Percentiles rank a stretch among this genome's conserved stretches.
These are phyloP conservation scores for Hippocampus kuda DNA, from an alignment of 2,797 vertebrate genomes.

Conservation along the genomic window DNA sequence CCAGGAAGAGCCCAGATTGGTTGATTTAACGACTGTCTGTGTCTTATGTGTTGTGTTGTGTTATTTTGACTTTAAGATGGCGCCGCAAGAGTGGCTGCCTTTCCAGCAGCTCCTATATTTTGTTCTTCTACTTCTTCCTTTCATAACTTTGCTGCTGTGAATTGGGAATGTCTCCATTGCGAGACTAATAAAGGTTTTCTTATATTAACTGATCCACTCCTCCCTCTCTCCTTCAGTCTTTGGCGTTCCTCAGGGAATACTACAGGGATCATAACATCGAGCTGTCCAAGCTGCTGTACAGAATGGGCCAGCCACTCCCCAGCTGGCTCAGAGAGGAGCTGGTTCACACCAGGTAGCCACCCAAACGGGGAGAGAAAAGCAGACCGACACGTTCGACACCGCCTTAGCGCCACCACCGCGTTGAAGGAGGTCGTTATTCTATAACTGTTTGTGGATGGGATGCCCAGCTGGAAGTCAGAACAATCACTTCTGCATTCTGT, in stretches of 20 bases:
- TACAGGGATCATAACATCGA: constrained; percentile 97
- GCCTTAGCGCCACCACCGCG: constrained; percentile 7
- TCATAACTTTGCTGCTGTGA: too few relatives aligned
- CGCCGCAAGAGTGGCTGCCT: too few relatives aligned
- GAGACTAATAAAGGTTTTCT: neutral
- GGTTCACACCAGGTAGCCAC: constrained; percentile 93
- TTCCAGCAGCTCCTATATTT: too few relatives aligned
- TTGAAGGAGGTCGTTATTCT: constrained; percentile 8
- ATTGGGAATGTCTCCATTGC: too few relatives aligned
- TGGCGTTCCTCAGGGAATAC: constrained; percentile 86
- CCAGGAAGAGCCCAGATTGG: too few relatives aligned
- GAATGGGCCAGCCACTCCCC: constrained; percentile 91
- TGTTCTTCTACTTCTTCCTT: too few relatives aligned
- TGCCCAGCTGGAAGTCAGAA: constrained; percentile 10
- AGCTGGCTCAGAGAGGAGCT: constrained; percentile 95
- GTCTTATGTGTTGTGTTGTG: too few relatives aligned
- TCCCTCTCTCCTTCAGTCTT: constrained; percentile 66
- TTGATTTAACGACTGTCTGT: too few relatives aligned
- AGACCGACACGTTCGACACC: constrained; percentile 9
- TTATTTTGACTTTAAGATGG: too few relatives aligned
- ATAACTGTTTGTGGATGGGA: constrained; percentile 17
- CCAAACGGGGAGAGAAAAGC: constrained; percentile 1
- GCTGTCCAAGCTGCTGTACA: constrained; percentile 96
- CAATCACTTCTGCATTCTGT: constrained; percentile 12
- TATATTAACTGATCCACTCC: neutral